Evolutionary conservation across 2,888 invertebrate genomes (phyloP).

Genomic region (Tetranychus truncatus): DNA sequence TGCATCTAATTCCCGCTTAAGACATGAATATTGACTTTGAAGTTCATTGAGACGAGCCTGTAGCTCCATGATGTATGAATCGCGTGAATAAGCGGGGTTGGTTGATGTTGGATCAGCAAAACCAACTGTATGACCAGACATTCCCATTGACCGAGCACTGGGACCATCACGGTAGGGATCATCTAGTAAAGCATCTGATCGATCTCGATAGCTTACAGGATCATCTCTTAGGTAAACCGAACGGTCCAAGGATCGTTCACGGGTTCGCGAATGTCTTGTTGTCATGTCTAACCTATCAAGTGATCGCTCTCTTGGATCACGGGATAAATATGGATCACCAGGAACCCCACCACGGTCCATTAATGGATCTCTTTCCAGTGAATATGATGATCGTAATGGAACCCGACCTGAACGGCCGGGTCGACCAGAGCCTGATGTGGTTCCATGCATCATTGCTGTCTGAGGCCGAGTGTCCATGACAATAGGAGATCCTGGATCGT

Average conservation of each 20-base stretch:
- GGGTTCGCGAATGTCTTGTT: conserved; percentile 28
- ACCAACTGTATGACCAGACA: conserved; percentile 11
- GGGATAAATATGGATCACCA: conserved; percentile 12
- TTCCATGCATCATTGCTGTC: conserved; percentile 13
- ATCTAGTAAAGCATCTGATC: conserved; percentile 22
- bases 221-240: conserved; percentile 28
- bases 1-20: conserved; percentile 80
- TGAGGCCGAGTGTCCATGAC: conserved; percentile 23
- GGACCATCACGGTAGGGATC: conserved; percentile 23
- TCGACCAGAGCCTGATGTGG: conserved; percentile 7
- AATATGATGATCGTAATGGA: background rate
- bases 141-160: background rate
- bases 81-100: conserved; percentile 31
- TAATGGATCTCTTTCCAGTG: conserved; percentile 13
- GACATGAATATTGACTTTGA: conserved; percentile 70
- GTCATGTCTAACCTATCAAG: conserved; percentile 38
- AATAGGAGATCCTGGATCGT: conserved; percentile 24
- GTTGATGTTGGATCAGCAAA: conserved; percentile 10
- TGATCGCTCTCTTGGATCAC: conserved; percentile 44
- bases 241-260: conserved; percentile 48
- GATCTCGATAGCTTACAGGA: conserved; percentile 21
- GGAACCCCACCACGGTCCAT: conserved; percentile 18
- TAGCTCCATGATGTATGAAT: conserved; percentile 60
- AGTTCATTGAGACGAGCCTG: conserved; percentile 86
- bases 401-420: background rate